Conservation (phyloP, 2,113 vertebrate species). For the Suncus etruscus region DNA sequence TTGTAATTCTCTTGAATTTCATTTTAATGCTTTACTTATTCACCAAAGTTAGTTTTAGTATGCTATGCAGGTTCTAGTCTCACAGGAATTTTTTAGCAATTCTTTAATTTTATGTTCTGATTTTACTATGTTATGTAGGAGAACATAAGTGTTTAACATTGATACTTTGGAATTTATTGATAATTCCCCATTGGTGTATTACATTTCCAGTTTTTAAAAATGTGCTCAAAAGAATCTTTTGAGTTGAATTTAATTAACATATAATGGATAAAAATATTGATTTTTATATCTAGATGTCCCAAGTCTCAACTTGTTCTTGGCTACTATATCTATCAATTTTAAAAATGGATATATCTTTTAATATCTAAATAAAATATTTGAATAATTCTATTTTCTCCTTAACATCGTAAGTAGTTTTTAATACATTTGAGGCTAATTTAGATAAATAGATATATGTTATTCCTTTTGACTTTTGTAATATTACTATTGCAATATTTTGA, state of each 20-base stretch:
- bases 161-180: conserved; percentile 61
- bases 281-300: background rate
- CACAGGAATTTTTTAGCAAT: conserved; percentile 56
- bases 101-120: conserved; percentile 66
- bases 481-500: too few relatives aligned
- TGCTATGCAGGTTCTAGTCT: conserved; percentile 49
- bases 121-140: conserved; percentile 61
- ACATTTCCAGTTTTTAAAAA: conserved; percentile 58
- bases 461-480: too few relatives aligned
- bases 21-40: conserved; percentile 66
- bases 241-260: conserved; percentile 59
- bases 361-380: conserved; percentile 43
- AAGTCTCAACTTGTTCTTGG: conserved; percentile 50
- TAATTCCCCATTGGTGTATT: conserved; percentile 52
- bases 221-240: conserved; percentile 26
- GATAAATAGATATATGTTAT: too few relatives aligned
- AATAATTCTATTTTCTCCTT: conserved; percentile 37
- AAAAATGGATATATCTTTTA: conserved; percentile 35
- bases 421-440: conserved; percentile 38
- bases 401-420: conserved; percentile 47
- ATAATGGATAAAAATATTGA: conserved; percentile 51
- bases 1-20: conserved; percentile 67
- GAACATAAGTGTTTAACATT: conserved; percentile 58
- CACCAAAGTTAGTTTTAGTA: conserved; percentile 25
- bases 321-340: conserved; percentile 52